Percentiles rank a stretch among this genome's conserved stretches.
phyloP scores from a whole-genome alignment of 2,888 invertebrate species.

The Eupithecia insigniata region DNA sequence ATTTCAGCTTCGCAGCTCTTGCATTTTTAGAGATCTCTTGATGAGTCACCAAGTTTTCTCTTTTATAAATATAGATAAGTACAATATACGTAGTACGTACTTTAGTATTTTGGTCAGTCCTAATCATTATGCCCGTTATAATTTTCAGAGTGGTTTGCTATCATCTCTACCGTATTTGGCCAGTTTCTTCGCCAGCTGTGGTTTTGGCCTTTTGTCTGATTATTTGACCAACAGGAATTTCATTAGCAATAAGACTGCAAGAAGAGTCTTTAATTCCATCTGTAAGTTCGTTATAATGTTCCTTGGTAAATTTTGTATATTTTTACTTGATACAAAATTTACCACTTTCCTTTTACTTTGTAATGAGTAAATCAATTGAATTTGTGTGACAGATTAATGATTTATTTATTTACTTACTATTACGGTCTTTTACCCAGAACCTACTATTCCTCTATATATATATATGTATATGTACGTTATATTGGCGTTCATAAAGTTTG shows the following conservation, averaged over 20 bases:
- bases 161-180: slow-evolving; percentile 86
- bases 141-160: slow-evolving; percentile 81
- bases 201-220: slow-evolving; percentile 85
- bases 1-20: too few species aligned
- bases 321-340: too few species aligned
- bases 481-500: too few species aligned
- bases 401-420: neutral
- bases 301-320: neutral
- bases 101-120: neutral
- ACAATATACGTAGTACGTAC: too few species aligned
- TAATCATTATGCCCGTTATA: neutral
- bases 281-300: slow-evolving; percentile 56
- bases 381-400: too few species aligned
- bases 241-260: slow-evolving; percentile 54
- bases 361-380: too few species aligned
- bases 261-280: slow-evolving; percentile 78
- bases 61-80: too few species aligned
- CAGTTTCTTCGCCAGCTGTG: slow-evolving; percentile 80
- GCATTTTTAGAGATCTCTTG: too few species aligned
- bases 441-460: neutral
- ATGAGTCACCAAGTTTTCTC: too few species aligned
- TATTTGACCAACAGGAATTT: slow-evolving; percentile 62
- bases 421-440: neutral
- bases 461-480: too few species aligned
- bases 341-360: too few species aligned